Evolutionary conservation across 2,797 vertebrate species (phyloP), one percentile per base, ranked within the genome.

Genomic region (Catostomus latipinnis): DNA sequence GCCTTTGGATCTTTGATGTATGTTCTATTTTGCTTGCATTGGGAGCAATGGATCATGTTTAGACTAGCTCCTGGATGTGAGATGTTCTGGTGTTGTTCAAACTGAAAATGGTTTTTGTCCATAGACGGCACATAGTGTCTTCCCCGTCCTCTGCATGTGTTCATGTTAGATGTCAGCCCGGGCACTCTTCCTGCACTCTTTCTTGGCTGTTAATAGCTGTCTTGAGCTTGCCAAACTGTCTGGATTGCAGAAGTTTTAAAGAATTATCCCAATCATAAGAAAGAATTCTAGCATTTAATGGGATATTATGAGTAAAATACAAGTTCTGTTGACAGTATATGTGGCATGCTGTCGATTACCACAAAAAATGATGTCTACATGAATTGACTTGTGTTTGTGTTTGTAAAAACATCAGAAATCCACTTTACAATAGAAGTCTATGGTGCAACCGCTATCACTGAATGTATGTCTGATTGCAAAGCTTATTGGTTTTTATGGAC

Each of bases 81-180:
- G 16, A 70, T 74, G 13, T 13, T 74, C 56, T 67, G 22, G 16
- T 57, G 5, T 61, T 76, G 49, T 73, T 66, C 8, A 14, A 58
- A 57, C 43, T 43, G 43, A 63, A 73, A 67, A 70, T 16, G 1
- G 14, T 16, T 11, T 58, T 76, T 61, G 81, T 22, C 43, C 62
- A 46, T 69, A n/a, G 34, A 70, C 43, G 22, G 52, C 62, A 80
- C 58, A 22, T 50, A 71, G 18, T 80, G 66, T 62, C 48, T 81
- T 22, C 48, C 58, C 61, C 63, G 22, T 75, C 60, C 54, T 54
- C 8, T 81, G 81, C 84, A 83, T 85, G 84, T 18, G 52, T 71
- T 5, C 49, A 45, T 65, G 49, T 58, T n/a, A 66, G 77, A 62
- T 75, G 65, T 79, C 46, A 4, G 61, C 22, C 56, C 6, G 57